These are phyloP conservation scores for Leucophora obtusa DNA, from an alignment of 2,888 invertebrate species.

Conservation along the genomic window DNA sequence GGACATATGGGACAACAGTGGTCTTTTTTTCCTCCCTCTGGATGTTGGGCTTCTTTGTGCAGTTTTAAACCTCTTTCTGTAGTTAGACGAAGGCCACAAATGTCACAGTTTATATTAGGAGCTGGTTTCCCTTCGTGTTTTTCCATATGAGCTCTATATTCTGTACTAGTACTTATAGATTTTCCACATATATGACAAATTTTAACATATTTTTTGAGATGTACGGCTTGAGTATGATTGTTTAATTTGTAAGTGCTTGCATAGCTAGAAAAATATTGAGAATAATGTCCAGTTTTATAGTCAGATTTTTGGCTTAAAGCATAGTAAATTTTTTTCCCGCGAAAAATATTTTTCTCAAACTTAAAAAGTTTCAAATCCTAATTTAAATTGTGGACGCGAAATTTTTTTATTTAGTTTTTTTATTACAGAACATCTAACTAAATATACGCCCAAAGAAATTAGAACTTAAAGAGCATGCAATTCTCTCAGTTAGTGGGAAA, in stretches of 20 bases:
- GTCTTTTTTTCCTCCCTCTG: slow-evolving; percentile 71
- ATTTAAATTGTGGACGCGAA: no score
- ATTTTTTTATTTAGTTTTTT: no score
- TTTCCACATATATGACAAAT: slow-evolving; percentile 77
- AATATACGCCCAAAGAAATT: no score
- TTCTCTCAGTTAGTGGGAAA: no score
- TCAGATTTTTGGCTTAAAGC: background rate
- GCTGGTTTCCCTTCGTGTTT: slow-evolving; percentile 72
- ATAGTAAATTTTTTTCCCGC: no score
- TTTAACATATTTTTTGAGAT: slow-evolving; percentile 73
- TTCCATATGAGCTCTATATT: slow-evolving; percentile 72
- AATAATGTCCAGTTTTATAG: no score
- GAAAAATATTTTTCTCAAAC: no score
- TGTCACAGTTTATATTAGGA: slow-evolving; percentile 71
- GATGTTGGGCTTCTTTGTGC: slow-evolving; percentile 75
- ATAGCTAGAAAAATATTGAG: slow-evolving; percentile 70
- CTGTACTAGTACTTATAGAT: slow-evolving; percentile 72
- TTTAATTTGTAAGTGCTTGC: slow-evolving; percentile 69
- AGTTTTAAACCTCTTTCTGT: slow-evolving; percentile 71
- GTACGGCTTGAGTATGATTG: slow-evolving; percentile 73
- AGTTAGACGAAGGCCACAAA: slow-evolving; percentile 72
- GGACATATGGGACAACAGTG: slow-evolving; percentile 74
- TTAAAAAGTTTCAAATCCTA: no score
- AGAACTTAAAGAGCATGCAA: no score
- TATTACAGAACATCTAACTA: no score